Base-by-base conservation (phyloP, 1,140 invertebrate genomes). In the Anastrepha obliqua region DNA sequence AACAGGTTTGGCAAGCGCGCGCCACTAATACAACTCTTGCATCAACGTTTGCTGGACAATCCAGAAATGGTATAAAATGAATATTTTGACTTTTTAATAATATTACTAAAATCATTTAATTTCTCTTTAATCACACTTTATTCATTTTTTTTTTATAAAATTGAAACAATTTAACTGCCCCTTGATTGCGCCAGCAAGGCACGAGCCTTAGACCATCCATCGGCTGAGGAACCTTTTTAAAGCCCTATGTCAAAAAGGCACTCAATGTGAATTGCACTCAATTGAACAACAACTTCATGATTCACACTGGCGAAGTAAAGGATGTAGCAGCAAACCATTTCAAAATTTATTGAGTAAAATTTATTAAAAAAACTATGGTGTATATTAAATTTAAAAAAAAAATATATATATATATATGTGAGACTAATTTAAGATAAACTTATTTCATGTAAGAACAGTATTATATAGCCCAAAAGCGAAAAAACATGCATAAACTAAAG, bases 201-300 rank as follows among this genome's bases (percentile, higher is more conserved):
- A 13, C 88, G 67, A 51, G 44, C 86, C 15, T 29, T 39, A 42
- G 88, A 88, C 15, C 20, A 87, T 29, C 64, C 86, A 7, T 20
- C 78, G 17, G 86, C 85, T 51, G 88, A 88, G n/a, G 88, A 88
- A 39, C 86, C 88, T 1, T 88, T 88, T 64, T 88, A 88, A 87
- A 85, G 13, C 51, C 29, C 29, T 29, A 29, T 29, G 29, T 29
- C 0, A 29, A 29, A 29, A 29, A 0, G 1, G 13, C n/a, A n/a
- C n/a, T n/a, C n/a, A n/a, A 67, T 42, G 44, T 17, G 15, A 55
- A 20, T 15, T 3, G 15, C 9, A 62, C n/a, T 15, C 60, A 17
- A 62, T 62, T 62, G 11, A 55, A 55, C n/a, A 17, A 29, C 15
- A 62, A 62, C 9, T 17, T 62, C 15, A 62, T 17, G 60, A 8